Percentiles rank a stretch among this genome's conserved stretches.
phyloP scores from a whole-genome alignment of 2,888 invertebrate species.

The Xestoiulus laeticollis region DNA sequence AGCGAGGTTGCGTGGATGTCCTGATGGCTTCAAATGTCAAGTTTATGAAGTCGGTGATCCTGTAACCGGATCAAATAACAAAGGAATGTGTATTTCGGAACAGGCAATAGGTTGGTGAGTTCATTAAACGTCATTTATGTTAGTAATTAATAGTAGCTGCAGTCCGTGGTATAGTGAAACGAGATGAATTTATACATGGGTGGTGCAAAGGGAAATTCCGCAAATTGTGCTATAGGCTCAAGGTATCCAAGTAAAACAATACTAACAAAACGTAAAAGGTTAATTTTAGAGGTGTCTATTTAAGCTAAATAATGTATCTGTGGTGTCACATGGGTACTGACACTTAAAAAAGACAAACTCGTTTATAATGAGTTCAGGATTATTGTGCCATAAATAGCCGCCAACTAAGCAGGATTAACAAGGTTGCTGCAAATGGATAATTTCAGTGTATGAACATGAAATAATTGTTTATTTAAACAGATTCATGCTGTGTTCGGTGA shows the following conservation, averaged over 20 bases:
- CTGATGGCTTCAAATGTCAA: constrained; percentile 51
- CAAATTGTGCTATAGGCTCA: too few relatives aligned
- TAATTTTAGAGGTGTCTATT: too few relatives aligned
- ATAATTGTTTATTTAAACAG: background rate
- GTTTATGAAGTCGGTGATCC: constrained; percentile 48
- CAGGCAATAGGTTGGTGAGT: constrained; percentile 15
- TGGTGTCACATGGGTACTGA: too few relatives aligned
- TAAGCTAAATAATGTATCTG: too few relatives aligned
- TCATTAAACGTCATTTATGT: background rate
- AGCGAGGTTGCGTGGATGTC: constrained; percentile 40
- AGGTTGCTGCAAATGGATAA: background rate
- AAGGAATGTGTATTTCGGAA: constrained; percentile 49
- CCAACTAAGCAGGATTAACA: background rate
- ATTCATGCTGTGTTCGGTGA: background rate
- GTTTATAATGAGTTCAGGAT: background rate
- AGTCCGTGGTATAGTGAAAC: too few relatives aligned
- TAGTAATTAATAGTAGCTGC: too few relatives aligned
- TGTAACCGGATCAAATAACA: constrained; percentile 45
- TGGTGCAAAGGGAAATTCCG: too few relatives aligned
- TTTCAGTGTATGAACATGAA: background rate
- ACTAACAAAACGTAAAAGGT: too few relatives aligned
- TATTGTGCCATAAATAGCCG: background rate
- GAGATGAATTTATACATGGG: too few relatives aligned
- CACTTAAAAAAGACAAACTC: background rate
- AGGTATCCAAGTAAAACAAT: too few relatives aligned